Base-by-base conservation (phyloP, 2,888 invertebrate species). In the Synergus itoensis region DNA sequence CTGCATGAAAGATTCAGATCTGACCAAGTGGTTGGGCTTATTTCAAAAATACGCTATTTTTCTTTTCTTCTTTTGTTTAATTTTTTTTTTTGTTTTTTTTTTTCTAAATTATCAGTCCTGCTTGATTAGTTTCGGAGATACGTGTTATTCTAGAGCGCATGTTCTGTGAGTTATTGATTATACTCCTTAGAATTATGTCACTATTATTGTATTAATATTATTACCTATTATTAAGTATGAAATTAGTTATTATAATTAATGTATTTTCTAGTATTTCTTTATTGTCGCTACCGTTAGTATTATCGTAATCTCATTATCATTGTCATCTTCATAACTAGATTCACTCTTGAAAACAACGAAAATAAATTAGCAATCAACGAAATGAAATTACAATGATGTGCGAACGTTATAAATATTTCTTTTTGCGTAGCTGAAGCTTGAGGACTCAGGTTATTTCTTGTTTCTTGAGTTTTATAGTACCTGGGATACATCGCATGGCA, bases 91-190 rank as follows among this genome's bases (percentile, higher is more conserved):
- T 18, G 18, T 41, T 21, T 43, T 8, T 53, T 73, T 43, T 76
- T 36, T 36, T 45, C 28, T 62, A 57, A 77, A 81, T 87, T 85
- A 85, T 84, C 88, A 89, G 86, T 88, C 87, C 85, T 87, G 91
- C 91, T 91, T 91, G 83, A 87, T 80, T 89, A 89, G 89, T 88
- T 87, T 87, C 84, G 84, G 84, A 84, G 77, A 85, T 86, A 85
- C 86, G 86, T 89, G 87, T 89, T 28, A 28, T 28, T 82, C 88
- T 91, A 91, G 89, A 88, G 89, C 90, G 92, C 91, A 92, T 92
- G 91, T 88, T 90, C 85, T 90, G 90, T 92, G 88, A 90, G 87
- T 89, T 84, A 80, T 57, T n/a, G 53, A 36, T 11, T 73, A 73
- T 73, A 36, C 57, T 53, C 36, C 73, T 73, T 73, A 73, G 8